Evolutionary conservation across 2,888 invertebrate species (phyloP).

Genomic region (Apantesis nais): DNA sequence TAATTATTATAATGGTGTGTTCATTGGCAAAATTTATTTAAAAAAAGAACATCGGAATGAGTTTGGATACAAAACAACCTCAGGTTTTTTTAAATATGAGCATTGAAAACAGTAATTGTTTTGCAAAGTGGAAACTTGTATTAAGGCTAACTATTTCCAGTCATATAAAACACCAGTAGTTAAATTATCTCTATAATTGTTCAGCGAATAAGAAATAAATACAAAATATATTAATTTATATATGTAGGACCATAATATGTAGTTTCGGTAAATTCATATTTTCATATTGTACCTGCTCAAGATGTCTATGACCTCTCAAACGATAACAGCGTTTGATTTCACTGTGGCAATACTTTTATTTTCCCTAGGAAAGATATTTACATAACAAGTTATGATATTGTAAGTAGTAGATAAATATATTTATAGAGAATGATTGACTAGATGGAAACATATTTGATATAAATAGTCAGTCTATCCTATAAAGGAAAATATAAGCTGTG

Average conservation of each 20-base stretch:
- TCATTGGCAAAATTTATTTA: neutral
- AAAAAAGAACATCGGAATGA: too few relatives aligned
- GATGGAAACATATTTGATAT: neutral
- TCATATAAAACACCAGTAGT: neutral
- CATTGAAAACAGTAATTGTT: neutral
- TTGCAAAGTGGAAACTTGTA: neutral
- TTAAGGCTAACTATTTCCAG: neutral
- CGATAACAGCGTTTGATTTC: conserved; percentile 1
- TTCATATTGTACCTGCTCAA: neutral
- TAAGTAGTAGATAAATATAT: neutral
- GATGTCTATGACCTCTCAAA: conserved; percentile 6
- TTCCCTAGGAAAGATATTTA: conserved; percentile 10
- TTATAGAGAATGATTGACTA: neutral
- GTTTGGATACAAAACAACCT: neutral
- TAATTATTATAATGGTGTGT: too few relatives aligned
- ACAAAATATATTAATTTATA: neutral
- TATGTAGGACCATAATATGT: too few relatives aligned
- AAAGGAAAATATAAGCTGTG: neutral
- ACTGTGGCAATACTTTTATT: conserved; percentile 18
- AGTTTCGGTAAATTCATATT: neutral
- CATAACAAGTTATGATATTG: conserved; percentile 10
- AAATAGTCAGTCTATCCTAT: neutral
- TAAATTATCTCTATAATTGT: neutral
- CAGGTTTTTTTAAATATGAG: neutral
- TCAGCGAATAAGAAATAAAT: neutral